Percentiles rank a stretch among this genome's conserved stretches.
Conservation (phyloP, 2,888 invertebrate species). For the Chesias legatella region DNA sequence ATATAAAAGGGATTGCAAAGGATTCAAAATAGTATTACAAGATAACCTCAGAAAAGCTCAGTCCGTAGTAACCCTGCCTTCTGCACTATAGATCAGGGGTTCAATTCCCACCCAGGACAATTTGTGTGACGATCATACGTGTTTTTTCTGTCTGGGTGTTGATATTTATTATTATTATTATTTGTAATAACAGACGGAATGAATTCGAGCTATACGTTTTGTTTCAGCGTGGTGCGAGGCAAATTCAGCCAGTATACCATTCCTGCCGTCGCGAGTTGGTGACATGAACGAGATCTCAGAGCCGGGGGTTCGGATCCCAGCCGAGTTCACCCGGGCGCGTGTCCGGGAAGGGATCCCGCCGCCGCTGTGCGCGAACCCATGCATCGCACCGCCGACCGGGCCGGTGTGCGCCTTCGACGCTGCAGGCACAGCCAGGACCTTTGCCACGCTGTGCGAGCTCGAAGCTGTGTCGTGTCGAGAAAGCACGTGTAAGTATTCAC, state of each 20-base stretch:
- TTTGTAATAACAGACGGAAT: no score
- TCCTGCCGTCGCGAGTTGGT: conserved; percentile 51
- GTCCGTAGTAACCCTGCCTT: no score
- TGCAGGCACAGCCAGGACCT: conserved; percentile 76
- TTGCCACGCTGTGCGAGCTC: conserved; percentile 79
- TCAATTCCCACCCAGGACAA: no score
- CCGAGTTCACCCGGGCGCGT: conserved; percentile 44
- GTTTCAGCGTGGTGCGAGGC: conserved; percentile 60
- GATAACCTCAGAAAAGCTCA: no score
- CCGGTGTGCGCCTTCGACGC: conserved; percentile 82
- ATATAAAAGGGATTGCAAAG: no score
- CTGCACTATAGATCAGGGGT: no score
- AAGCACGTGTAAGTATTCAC: conserved; percentile 74
- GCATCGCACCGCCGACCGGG: conserved; percentile 64
- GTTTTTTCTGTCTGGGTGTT: no score
- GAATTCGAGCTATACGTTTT: no score
- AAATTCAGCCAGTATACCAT: conserved; percentile 55
- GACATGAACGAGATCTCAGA: conserved; percentile 43
- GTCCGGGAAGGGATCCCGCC: conserved; percentile 68
- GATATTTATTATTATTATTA: no score
- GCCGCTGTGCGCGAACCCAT: conserved; percentile 64
- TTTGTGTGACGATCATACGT: no score
- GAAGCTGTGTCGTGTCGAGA: conserved; percentile 79
- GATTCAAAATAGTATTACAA: no score
- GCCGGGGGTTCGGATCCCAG: conserved; percentile 41